Conservation (phyloP, 2,888 invertebrate species). For the Carcina quercana region DNA sequence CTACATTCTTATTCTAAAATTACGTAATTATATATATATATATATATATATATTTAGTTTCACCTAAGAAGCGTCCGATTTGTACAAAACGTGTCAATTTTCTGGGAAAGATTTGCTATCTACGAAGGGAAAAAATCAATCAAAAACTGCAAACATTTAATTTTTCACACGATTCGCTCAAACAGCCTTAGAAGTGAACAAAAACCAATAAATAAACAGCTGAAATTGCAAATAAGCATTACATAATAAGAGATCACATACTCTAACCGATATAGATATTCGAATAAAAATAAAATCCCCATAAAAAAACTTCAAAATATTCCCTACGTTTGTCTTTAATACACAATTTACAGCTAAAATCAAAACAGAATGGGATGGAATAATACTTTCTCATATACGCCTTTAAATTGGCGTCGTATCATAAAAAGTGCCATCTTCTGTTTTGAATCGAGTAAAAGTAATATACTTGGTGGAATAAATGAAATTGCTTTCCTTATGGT, state of each 20-base stretch:
- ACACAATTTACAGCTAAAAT: neutral
- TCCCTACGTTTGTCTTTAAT: neutral
- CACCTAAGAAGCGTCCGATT: neutral
- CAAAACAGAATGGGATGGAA: neutral
- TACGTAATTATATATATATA: too few relatives aligned
- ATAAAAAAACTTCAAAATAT: slow-evolving; percentile 4
- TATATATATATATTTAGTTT: too few relatives aligned
- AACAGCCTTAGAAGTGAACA: slow-evolving; percentile 8
- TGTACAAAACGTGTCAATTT: neutral
- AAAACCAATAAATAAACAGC: slow-evolving; percentile 1
- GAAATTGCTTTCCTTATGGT: neutral
- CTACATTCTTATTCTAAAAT: neutral
- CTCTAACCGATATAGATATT: slow-evolving; percentile 25
- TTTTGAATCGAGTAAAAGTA: neutral
- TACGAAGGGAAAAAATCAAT: too few relatives aligned
- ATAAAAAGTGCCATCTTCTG: too few relatives aligned
- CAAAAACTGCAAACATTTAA: too few relatives aligned
- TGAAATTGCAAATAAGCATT: slow-evolving; percentile 4
- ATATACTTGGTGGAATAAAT: neutral
- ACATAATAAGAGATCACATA: slow-evolving; percentile 30
- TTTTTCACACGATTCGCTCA: too few relatives aligned
- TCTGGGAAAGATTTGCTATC: slow-evolving; percentile 5
- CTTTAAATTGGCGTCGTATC: neutral
- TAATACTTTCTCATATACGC: neutral
- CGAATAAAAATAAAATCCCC: slow-evolving; percentile 8